phyloP scores from a whole-genome alignment of 2,113 vertebrate genomes.

The Aphyosemion australe region DNA sequence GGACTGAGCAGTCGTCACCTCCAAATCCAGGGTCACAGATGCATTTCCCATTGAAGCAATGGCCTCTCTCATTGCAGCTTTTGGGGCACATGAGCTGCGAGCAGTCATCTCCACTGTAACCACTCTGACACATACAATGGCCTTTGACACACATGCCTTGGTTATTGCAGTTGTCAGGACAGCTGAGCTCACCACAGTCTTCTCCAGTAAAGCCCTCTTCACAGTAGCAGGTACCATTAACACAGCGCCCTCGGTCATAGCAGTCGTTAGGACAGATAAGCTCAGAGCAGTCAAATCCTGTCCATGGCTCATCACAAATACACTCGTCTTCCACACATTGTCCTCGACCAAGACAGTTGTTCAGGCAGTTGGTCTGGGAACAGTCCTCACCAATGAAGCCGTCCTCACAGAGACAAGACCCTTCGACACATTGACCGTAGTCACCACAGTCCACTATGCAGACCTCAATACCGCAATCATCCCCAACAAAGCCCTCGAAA shows the following conservation, averaged over 20 bases:
- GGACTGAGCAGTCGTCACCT: slow-evolving; percentile 84
- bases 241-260: slow-evolving; percentile 92
- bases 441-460: slow-evolving; percentile 85
- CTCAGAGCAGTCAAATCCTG: slow-evolving; percentile 90
- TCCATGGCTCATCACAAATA: slow-evolving; percentile 90
- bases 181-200: slow-evolving; percentile 88
- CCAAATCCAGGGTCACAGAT: slow-evolving; percentile 87
- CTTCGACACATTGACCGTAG: slow-evolving; percentile 86
- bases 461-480: slow-evolving; percentile 86
- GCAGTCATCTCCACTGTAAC: slow-evolving; percentile 89
- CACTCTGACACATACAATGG: slow-evolving; percentile 84
- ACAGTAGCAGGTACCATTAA: slow-evolving; percentile 92
- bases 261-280: slow-evolving; percentile 96
- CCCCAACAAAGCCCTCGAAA: slow-evolving; percentile 88
- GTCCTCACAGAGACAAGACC: slow-evolving; percentile 86
- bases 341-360: slow-evolving; percentile 89
- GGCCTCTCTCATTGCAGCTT: slow-evolving; percentile 86
- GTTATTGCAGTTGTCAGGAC: slow-evolving; percentile 84
- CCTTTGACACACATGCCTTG: slow-evolving; percentile 86
- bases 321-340: slow-evolving; percentile 91
- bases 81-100: slow-evolving; percentile 83
- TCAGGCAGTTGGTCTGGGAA: slow-evolving; percentile 85
- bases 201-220: slow-evolving; percentile 89
- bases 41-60: slow-evolving; percentile 85
- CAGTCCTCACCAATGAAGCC: slow-evolving; percentile 89